These are phyloP conservation scores for Amphiprion clarkii DNA, from an alignment of 2,797 vertebrate genomes.

Conservation along the genomic window DNA sequence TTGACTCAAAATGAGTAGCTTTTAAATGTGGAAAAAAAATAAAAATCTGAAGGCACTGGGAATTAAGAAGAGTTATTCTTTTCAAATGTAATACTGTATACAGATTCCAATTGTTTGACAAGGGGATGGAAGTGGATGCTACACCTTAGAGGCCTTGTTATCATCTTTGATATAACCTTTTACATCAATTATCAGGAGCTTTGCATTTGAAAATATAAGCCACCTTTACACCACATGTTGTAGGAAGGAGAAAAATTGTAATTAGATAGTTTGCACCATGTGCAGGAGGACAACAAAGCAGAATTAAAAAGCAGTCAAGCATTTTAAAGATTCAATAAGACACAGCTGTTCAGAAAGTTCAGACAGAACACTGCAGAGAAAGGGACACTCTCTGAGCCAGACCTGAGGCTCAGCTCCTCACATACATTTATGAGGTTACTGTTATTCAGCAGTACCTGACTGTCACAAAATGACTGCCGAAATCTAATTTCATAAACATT, in stretches of 20 bases:
- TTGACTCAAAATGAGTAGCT: slow-evolving; percentile 29
- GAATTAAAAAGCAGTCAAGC: slow-evolving; percentile 34
- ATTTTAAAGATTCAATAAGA: slow-evolving; percentile 55
- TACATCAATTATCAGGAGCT: background rate
- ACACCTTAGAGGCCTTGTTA: background rate
- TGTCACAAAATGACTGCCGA: slow-evolving; percentile 25
- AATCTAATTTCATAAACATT: slow-evolving; percentile 24
- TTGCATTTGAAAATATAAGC: slow-evolving; percentile 13
- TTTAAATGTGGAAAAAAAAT: slow-evolving; percentile 15
- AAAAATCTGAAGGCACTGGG: background rate
- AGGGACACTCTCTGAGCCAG: slow-evolving; percentile 17
- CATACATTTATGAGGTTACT: slow-evolving; percentile 27
- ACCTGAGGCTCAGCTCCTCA: slow-evolving; percentile 4
- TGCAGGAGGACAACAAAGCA: slow-evolving; percentile 9
- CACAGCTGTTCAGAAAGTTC: slow-evolving; percentile 44
- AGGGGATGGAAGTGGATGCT: background rate
- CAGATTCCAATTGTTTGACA: background rate
- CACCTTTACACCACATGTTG: slow-evolving; percentile 3
- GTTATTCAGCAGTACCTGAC: slow-evolving; percentile 27
- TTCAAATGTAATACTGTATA: background rate
- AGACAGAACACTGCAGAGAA: slow-evolving; percentile 28
- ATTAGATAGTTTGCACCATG: background rate
- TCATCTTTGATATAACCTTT: slow-evolving; percentile 14
- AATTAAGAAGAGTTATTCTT: background rate
- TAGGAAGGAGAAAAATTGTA: background rate